Evolutionary conservation across 2,888 invertebrate genomes (phyloP), one percentile per base, ranked within the genome.

Genomic region (Polietes domitor): DNA sequence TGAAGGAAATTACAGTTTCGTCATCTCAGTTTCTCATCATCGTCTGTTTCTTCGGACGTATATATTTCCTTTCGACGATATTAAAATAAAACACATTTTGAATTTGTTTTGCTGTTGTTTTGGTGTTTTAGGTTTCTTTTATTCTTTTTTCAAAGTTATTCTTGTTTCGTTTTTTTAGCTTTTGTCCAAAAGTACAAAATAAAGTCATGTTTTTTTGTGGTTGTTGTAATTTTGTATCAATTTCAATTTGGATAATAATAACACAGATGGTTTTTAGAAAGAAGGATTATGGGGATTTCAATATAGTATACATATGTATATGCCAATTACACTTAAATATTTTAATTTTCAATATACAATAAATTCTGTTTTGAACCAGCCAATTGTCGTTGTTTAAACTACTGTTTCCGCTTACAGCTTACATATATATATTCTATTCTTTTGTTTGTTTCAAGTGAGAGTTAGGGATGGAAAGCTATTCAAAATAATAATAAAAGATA

Each of bases 111-210:
- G 74, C 71, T 77, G 79, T 80, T 80, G 32, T 75, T 80, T 71
- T 80, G 47, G 77, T 75, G 61, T 75, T 80, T 77, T 71, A 28
- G 74, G 68, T 78, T 76, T 61, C 71, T 76, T 75, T 70, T 63
- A 4, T 28, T 15, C 32, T 77, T 41, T 55, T 71, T 32, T 58
- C 32, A 24, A 53, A 58, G 73, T 73, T 63, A 17, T 9, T 43
- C 68, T 43, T 43, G 10, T 63, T 63, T 65, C 10, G 65, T 63
- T 63, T 65, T 10, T 65, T 21, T 63, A 7, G 63, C 15, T 80
- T 80, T 77, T 74, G 70, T 37, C 77, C 50, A 76, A 84, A 81
- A 84, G 84, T 84, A 84, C 84, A 84, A 84, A 84, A 81, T 84
- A 83, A 83, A 83, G 53, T 83, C 83, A 32, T 77, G 77, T 63